A percentile compares a stretch with the other conserved stretches of the same genome.
Evolutionary conservation across 2,113 vertebrate species (phyloP).

Genomic region (Pristiophorus japonicus): DNA sequence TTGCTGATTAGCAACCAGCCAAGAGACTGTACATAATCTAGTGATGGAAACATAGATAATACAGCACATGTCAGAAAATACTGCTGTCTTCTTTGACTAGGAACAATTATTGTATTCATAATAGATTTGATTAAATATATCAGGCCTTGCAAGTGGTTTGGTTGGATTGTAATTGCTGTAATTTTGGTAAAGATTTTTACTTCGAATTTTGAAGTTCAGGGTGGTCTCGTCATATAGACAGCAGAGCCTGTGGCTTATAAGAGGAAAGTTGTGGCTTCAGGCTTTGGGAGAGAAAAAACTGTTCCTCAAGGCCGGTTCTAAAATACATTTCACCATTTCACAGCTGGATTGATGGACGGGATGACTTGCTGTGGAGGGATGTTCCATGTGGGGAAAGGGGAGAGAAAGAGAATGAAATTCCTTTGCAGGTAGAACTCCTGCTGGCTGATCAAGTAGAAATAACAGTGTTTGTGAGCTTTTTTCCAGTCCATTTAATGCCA

Average conservation of each 20-base stretch:
- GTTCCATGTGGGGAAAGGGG: no score
- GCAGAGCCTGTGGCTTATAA: not conserved
- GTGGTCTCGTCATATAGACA: not conserved
- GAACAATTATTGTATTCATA: not conserved
- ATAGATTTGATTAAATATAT: not conserved
- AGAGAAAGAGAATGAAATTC: no score
- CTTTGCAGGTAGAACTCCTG: no score
- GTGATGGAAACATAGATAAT: not conserved
- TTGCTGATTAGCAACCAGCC: not conserved
- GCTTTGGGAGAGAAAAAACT: not conserved
- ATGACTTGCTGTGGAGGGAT: no score
- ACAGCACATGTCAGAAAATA: not conserved
- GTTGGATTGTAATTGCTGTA: not conserved
- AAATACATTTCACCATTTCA: not conserved
- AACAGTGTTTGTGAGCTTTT: no score
- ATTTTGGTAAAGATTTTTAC: not conserved
- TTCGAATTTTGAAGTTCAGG: not conserved
- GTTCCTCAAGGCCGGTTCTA: not conserved
- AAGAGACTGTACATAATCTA: not conserved
- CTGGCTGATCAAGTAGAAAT: no score
- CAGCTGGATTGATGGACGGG: not conserved
- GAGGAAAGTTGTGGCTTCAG: not conserved
- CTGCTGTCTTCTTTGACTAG: not conserved
- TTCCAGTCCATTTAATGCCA: no score
- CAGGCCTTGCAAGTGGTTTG: not conserved